Evolutionary conservation across 2,888 invertebrate genomes (phyloP), one percentile per base, ranked within the genome.

Genomic region (Limnephilus lunatus): DNA sequence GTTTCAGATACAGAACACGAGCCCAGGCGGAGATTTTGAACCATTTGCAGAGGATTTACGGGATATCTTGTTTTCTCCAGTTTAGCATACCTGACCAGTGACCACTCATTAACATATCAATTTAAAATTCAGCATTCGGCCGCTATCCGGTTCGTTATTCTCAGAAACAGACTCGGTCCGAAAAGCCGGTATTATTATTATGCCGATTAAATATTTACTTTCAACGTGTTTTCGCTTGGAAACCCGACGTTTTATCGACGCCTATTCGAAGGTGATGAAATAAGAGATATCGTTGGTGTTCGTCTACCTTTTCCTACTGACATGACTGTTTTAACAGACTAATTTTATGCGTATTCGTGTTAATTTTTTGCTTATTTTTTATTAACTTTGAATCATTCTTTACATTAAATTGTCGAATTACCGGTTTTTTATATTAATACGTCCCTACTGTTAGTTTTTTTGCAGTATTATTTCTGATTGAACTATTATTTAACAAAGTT

Each of bases 41-140:
- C 39, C 85, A 85, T 85, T 85, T 85, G 85, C 39, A n/a, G 35
- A 39, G 44, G 85, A 85, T 85, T 85, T 85, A 85, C 85, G 85
- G 85, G 39, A 85, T 85, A 85, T 85, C 85, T 12, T 39, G 39
- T 85, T 39, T 39, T 39, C 35, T n/a, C 35, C 39, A 85, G 44
- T 44, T 85, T 44, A 35, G 39, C 85, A 85, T 85, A 85, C 85
- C 85, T 39, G 39, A 39, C 44, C 85, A 85, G 44, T 39, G 39
- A 39, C 44, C 85, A 85, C 35, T 39, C 85, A 85, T 85, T 85
- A 85, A 85, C 85, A 85, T 85, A 85, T 85, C 85, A 85, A 85
- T 85, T 85, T 85, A 44, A 83, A 85, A 85, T 85, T 85, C 85
- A 85, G 85, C n/a, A 39, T 85, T 85, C 85, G 44, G 25, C 85